Evolutionary conservation across 2,113 vertebrate species (phyloP), one percentile per base, ranked within the genome.

Genomic region (Anhinga anhinga): DNA sequence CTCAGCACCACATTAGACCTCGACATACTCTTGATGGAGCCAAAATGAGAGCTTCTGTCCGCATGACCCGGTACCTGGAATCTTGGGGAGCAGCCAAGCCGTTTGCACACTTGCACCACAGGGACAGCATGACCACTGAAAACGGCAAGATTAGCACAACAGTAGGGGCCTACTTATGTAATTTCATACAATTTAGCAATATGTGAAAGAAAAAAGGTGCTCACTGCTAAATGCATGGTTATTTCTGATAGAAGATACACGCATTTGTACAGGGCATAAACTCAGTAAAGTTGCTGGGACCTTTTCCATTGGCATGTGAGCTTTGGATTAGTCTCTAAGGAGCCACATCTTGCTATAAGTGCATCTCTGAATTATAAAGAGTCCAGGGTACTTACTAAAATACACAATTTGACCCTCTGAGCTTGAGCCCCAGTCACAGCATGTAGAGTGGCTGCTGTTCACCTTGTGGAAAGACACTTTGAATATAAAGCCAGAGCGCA

Each of bases 41-140:
- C 70, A 99, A 99, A 97, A 99, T 99, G 99, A 98, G 99, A 97
- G 99, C 99, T 5, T 99, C 99, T 1, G 99, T 99, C 62, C 98
- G 99, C 97, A 99, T 99, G 99, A 99, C 99, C 65, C 98, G 99
- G 50, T 99, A 99, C 96, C 97, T 99, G 98, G 99, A 99, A 94
- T 99, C 99, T 20, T 99, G 99, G 99, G 99, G 99, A 79, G 99
- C 99, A 10, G 99, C 99, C 96, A 99, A 99, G 95, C 99, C 99
- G 6, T 99, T 99, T 34, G 99, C 99, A 73, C 99, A 99, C 95
- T 96, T 99, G 85, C 99, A 99, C 84, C 99, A 99, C 98, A 98
- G 99, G 79, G 99, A 99, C 98, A 99, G 99, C 98, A 99, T 99
- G 99, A 99, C 99, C 94, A 99, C 99, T 4, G 99, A 99, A 98